A percentile compares a stretch with the other conserved stretches of the same genome.
Conservation (phyloP, 2,888 invertebrate species). For the Drosophila neonasuta region DNA sequence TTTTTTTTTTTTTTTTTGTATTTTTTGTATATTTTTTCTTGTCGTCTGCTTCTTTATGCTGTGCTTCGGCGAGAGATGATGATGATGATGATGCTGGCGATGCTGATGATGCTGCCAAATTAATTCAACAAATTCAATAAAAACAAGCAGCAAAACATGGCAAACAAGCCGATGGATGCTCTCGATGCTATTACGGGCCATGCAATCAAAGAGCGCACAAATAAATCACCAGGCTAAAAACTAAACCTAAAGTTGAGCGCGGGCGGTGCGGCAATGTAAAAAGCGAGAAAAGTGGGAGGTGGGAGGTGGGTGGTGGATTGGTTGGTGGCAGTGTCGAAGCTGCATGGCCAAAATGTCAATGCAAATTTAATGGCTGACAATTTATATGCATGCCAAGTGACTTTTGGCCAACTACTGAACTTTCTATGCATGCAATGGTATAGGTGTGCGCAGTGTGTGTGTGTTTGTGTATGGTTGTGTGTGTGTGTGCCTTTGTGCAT, state of each 20-base stretch:
- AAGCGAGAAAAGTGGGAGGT: background rate
- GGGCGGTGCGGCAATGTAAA: conserved; percentile 9
- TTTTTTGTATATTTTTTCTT: conserved; percentile 21
- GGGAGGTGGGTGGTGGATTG: background rate
- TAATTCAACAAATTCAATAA: conserved; percentile 76
- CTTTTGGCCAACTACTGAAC: conserved; percentile 77
- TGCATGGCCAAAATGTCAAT: conserved; percentile 75
- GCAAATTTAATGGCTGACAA: conserved; percentile 77
- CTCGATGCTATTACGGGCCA: conserved; percentile 21
- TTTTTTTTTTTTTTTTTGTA: conserved; percentile 31
- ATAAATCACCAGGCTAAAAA: conserved; percentile 72
- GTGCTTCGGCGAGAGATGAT: conserved; percentile 37
- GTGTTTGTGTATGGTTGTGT: conserved; percentile 14
- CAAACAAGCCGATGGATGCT: conserved; percentile 54
- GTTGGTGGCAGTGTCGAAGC: conserved; percentile 1
- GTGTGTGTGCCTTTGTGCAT: conserved; percentile 16
- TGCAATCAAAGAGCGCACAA: conserved; percentile 75
- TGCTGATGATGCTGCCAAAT: conserved; percentile 64
- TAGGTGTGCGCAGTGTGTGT: conserved; percentile 5
- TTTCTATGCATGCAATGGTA: conserved; percentile 44
- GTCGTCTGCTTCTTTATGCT: conserved; percentile 22
- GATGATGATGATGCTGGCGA: conserved; percentile 26
- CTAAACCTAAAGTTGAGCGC: conserved; percentile 38
- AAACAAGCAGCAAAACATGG: conserved; percentile 72
- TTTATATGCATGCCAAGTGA: conserved; percentile 78